A percentile compares a stretch with the other conserved stretches of the same genome.
Evolutionary conservation across 2,113 vertebrate genomes (phyloP).

Genomic region (Lamprologus sp.): DNA sequence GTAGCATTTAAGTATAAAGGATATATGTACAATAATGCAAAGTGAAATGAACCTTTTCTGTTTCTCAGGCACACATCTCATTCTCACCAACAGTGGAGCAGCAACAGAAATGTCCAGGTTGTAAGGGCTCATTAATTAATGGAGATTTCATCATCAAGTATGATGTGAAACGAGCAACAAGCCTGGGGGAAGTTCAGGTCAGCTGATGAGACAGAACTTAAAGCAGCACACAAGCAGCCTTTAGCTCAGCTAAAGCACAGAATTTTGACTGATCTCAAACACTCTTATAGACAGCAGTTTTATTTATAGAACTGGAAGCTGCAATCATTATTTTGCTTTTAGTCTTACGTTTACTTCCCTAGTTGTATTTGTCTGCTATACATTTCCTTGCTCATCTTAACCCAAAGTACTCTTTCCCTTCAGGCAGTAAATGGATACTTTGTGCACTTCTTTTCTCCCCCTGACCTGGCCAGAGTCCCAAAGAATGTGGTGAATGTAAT

Average conservation of each 20-base stretch:
- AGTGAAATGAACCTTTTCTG: accelerated
- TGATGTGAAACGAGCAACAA: slow-evolving; percentile 75
- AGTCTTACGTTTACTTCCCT: neutral
- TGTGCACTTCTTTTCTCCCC: slow-evolving; percentile 73
- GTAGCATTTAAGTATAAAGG: neutral
- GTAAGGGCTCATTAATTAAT: slow-evolving; percentile 76
- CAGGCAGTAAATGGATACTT: slow-evolving; percentile 75
- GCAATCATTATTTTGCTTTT: neutral
- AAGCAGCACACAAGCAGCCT: neutral
- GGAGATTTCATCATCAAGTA: slow-evolving; percentile 86
- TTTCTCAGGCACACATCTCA: slow-evolving; percentile 57
- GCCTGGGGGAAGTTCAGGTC: slow-evolving; percentile 81
- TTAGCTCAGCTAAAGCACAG: neutral
- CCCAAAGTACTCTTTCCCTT: neutral
- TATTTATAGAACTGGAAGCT: neutral
- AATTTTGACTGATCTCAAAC: neutral
- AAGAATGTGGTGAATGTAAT: slow-evolving; percentile 73
- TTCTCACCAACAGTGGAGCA: slow-evolving; percentile 73
- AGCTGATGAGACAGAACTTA: neutral
- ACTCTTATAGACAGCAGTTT: neutral
- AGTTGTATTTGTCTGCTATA: neutral
- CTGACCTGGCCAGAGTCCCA: slow-evolving; percentile 45
- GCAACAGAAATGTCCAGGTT: slow-evolving; percentile 79
- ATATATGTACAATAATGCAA: neutral
- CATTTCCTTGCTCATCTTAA: neutral